A percentile compares a stretch with the other conserved stretches of the same genome.
Conservation (phyloP, 2,888 invertebrate genomes). For the Tromatobia lineatoria region DNA sequence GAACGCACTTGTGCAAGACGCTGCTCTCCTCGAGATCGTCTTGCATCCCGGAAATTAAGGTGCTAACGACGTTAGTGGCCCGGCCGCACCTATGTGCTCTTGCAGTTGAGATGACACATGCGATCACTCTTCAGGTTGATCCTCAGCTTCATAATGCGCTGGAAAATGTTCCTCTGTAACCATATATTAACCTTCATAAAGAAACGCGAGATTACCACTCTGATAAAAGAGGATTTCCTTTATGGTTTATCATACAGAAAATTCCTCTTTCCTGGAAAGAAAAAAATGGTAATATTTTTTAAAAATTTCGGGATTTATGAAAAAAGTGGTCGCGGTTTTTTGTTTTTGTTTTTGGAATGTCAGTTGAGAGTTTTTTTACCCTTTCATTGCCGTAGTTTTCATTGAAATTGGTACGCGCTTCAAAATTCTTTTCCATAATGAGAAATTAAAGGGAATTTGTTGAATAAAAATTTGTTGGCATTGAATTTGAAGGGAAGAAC, state of each 20-base stretch:
- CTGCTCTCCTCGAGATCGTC: conserved; percentile 11
- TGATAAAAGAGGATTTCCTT: background rate
- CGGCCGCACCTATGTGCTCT: background rate
- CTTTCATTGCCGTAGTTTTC: no score
- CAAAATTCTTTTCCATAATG: no score
- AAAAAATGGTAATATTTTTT: background rate
- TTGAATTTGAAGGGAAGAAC: no score
- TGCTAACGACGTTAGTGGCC: conserved; percentile 42
- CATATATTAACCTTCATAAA: background rate
- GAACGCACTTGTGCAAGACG: background rate
- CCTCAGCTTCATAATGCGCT: background rate
- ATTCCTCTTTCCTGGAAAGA: background rate
- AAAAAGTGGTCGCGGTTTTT: no score
- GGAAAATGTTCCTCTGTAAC: background rate
- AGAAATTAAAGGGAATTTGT: no score
- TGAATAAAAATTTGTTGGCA: no score
- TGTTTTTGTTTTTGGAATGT: no score
- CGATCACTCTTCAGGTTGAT: conserved; percentile 10
- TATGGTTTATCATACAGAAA: background rate
- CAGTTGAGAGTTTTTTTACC: no score
- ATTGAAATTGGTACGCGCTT: no score
- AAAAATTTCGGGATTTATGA: no score
- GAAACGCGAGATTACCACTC: background rate
- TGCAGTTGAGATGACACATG: background rate
- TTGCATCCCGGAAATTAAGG: conserved; percentile 60